A percentile compares a stretch with the other conserved stretches of the same genome.
These are phyloP conservation scores for Schizothorax lantsangensis DNA, from an alignment of 2,797 vertebrate species.

Conservation along the genomic window DNA sequence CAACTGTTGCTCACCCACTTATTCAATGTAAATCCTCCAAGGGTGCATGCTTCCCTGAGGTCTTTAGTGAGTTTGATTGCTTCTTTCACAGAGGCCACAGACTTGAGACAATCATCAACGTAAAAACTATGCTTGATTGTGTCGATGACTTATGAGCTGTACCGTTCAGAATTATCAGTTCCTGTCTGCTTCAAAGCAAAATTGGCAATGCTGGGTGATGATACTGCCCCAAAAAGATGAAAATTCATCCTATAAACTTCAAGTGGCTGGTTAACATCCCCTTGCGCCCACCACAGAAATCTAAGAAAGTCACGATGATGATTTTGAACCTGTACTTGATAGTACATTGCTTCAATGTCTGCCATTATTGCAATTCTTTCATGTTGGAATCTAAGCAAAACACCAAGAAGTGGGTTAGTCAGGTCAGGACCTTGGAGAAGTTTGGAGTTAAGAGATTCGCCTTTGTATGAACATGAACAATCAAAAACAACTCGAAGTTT, in stretches of 20 bases:
- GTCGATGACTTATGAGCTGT: background rate
- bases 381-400: conserved; percentile 1
- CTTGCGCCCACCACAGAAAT: no score
- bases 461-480: conserved; percentile 14
- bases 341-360: conserved; percentile 6
- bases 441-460: conserved; percentile 5
- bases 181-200: background rate
- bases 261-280: no score
- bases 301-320: no score
- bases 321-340: conserved; percentile 9
- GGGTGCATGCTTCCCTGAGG: background rate
- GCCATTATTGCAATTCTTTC: conserved; percentile 15
- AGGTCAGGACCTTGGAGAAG: conserved; percentile 33
- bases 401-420: background rate
- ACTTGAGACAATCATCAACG: conserved; percentile 7
- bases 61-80: background rate
- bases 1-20: conserved; percentile 31
- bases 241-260: no score
- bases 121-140: conserved; percentile 12
- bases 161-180: background rate
- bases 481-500: conserved; percentile 32
- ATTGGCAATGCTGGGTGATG: no score
- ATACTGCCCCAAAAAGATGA: no score
- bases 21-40: background rate
- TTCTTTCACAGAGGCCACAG: background rate